Conservation (phyloP, 2,797 vertebrate species). For the Cyprinella venusta region DNA sequence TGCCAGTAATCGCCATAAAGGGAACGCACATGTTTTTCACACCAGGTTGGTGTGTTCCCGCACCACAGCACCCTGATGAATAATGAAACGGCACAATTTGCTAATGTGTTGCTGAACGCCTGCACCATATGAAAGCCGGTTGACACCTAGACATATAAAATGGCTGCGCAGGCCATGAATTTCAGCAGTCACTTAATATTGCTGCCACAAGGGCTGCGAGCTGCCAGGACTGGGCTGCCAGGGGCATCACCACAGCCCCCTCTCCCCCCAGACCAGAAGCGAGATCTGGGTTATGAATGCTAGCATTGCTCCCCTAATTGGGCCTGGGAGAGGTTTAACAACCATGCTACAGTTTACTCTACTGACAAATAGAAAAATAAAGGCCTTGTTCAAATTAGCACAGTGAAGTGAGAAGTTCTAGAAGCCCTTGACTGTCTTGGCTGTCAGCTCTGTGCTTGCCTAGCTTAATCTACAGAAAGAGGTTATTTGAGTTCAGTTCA, state of each 20-base stretch:
- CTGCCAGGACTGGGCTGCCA: slow-evolving; percentile 84
- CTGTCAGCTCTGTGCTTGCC: slow-evolving; percentile 64
- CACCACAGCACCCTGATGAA: slow-evolving; percentile 52
- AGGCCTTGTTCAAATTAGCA: slow-evolving; percentile 94
- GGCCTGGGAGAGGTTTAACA: slow-evolving; percentile 92
- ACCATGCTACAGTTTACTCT: slow-evolving; percentile 89
- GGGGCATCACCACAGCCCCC: slow-evolving; percentile 77
- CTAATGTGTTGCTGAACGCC: slow-evolving; percentile 58
- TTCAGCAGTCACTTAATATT: slow-evolving; percentile 90
- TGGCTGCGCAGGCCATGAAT: slow-evolving; percentile 84
- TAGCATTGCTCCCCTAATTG: slow-evolving; percentile 93
- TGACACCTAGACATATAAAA: slow-evolving; percentile 88
- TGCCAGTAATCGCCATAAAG: background rate
- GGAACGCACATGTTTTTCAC: slow-evolving; percentile 76
- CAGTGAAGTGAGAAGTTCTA: slow-evolving; percentile 88
- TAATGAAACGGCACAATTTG: slow-evolving; percentile 57
- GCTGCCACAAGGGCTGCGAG: slow-evolving; percentile 83
- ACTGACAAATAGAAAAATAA: slow-evolving; percentile 93
- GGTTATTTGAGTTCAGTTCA: slow-evolving; percentile 88
- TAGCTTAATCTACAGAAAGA: slow-evolving; percentile 84
- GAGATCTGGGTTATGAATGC: slow-evolving; percentile 89
- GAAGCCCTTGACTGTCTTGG: slow-evolving; percentile 66
- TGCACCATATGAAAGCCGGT: slow-evolving; percentile 79
- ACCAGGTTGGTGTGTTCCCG: slow-evolving; percentile 21
- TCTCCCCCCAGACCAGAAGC: slow-evolving; percentile 56